Conservation (phyloP, 2,113 vertebrate species). For the Emydocephalus ijimae region DNA sequence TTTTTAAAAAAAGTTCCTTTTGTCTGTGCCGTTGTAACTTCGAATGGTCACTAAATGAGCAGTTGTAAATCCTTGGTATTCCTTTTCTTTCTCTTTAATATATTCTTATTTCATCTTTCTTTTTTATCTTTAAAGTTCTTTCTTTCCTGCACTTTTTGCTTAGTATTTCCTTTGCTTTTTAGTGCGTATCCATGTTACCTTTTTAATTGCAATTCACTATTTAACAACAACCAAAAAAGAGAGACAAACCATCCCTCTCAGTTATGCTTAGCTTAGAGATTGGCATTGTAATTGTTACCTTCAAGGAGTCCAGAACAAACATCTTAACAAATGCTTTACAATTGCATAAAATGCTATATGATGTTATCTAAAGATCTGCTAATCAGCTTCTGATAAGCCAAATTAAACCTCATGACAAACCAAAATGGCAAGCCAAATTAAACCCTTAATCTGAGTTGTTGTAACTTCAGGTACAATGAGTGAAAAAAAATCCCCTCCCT, state of each 20-base stretch:
- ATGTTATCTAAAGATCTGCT: not conserved
- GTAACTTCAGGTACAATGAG: not conserved
- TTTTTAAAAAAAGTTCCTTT: not conserved
- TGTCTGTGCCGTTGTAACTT: not conserved
- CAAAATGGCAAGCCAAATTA: not conserved
- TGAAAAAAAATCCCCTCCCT: not conserved
- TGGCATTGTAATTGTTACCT: not conserved
- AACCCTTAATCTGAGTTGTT: not conserved
- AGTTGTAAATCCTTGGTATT: not conserved
- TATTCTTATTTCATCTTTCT: not conserved
- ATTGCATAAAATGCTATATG: not conserved
- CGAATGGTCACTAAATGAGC: not conserved
- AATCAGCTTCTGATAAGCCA: not conserved
- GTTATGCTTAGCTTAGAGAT: not conserved
- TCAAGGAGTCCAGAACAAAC: not conserved
- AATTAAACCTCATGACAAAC: not conserved
- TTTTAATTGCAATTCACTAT: not conserved
- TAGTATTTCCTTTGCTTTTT: not conserved
- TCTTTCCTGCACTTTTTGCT: not conserved
- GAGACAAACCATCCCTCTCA: not conserved
- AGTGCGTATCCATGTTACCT: not conserved
- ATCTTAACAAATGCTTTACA: not conserved
- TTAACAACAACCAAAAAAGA: not conserved
- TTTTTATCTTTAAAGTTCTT: not conserved
- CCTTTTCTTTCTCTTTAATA: not conserved